Evolutionary conservation across 2,113 vertebrate genomes (phyloP).

Genomic region (Solea senegalensis): DNA sequence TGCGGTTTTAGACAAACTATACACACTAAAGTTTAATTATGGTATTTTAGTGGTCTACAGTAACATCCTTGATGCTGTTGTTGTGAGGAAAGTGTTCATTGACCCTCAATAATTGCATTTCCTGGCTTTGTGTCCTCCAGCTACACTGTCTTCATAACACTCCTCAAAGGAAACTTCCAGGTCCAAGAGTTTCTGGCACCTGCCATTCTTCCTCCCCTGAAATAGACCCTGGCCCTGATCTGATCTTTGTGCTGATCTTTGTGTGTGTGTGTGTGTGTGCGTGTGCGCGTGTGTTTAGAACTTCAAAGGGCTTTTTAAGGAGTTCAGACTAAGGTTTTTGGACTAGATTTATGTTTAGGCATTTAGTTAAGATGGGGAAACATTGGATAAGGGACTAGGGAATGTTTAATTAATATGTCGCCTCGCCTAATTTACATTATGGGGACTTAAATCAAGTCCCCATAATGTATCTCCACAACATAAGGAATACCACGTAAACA

Average conservation of each 20-base stretch:
- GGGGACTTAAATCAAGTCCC: no score
- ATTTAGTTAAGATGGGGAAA: no score
- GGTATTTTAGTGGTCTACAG: background rate
- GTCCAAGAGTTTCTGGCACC: slow-evolving; percentile 46
- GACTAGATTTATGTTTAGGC: no score
- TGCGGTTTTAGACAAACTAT: no score
- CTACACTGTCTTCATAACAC: slow-evolving; percentile 22
- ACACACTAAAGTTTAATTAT: background rate
- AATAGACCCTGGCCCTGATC: slow-evolving; percentile 48
- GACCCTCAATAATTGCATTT: slow-evolving; percentile 2
- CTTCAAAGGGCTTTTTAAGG: no score
- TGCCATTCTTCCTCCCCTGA: slow-evolving; percentile 55
- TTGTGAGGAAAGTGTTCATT: background rate
- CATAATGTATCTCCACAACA: no score
- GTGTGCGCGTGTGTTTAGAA: background rate
- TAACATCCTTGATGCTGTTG: background rate
- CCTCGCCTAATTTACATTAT: no score
- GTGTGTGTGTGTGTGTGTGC: slow-evolving; percentile 14
- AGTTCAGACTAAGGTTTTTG: no score
- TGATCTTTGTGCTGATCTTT: background rate
- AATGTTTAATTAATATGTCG: no score
- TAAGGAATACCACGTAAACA: slow-evolving; percentile 10
- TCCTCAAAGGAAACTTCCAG: slow-evolving; percentile 47
- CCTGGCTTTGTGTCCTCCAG: slow-evolving; percentile 13
- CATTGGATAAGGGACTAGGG: no score